These are phyloP conservation scores for Sisor rabdophorus DNA, from an alignment of 2,113 vertebrate genomes.

Conservation along the genomic window DNA sequence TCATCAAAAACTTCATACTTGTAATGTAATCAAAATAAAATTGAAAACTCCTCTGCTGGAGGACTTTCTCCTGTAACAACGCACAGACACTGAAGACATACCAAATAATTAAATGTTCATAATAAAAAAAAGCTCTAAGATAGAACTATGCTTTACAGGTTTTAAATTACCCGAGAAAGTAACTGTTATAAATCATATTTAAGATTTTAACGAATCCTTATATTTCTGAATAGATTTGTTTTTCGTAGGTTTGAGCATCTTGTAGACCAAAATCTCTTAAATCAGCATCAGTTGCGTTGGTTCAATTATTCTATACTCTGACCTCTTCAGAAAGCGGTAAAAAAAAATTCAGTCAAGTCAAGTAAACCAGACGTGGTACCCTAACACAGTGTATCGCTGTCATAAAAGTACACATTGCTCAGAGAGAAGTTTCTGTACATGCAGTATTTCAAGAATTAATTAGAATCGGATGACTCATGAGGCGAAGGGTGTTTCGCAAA, in stretches of 20 bases:
- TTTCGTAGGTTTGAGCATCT: neutral
- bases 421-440: slow-evolving; percentile 19
- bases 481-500: slow-evolving; percentile 23
- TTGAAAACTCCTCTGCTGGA: neutral
- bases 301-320: neutral
- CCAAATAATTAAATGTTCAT: too few species aligned
- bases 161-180: neutral
- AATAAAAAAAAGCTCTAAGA: neutral
- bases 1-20: neutral
- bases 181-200: neutral
- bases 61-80: neutral
- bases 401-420: slow-evolving; percentile 12
- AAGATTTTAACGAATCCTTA: neutral
- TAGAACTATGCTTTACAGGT: neutral
- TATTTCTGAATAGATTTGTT: neutral
- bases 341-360: slow-evolving; percentile 3
- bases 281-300: neutral
- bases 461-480: slow-evolving; percentile 46
- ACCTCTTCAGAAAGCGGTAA: neutral
- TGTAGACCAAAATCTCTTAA: slow-evolving; percentile 5
- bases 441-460: slow-evolving; percentile 37
- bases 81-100: neutral
- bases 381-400: neutral
- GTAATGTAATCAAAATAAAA: neutral
- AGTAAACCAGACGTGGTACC: neutral